Percentiles rank a stretch among this genome's conserved stretches.
These are phyloP conservation scores for Pantherophis guttatus DNA, from an alignment of 2,113 vertebrate species.

Conservation along the genomic window DNA sequence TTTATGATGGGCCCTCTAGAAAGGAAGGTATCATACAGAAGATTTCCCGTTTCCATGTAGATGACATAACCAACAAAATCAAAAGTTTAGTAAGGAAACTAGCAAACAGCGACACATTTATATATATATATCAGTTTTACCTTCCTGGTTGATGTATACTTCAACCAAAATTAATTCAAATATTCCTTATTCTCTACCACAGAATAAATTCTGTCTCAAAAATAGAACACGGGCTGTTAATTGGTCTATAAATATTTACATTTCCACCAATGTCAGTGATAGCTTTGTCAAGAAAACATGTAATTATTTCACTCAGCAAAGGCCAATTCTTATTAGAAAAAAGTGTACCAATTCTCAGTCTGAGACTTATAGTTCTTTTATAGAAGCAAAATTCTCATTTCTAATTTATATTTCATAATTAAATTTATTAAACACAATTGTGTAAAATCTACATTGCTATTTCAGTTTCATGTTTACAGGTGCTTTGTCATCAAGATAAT, in stretches of 20 bases:
- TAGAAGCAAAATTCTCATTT: slow-evolving; percentile 54
- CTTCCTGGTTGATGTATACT: not conserved
- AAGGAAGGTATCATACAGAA: not conserved
- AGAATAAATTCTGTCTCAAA: not conserved
- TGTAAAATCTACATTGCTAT: slow-evolving; percentile 73
- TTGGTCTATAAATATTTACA: not conserved
- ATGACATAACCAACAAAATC: not conserved
- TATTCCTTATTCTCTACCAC: not conserved
- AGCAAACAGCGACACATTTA: not conserved
- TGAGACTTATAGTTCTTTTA: not conserved
- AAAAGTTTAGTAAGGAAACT: not conserved
- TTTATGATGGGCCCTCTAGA: not conserved
- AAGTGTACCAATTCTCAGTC: not conserved
- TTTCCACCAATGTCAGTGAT: not conserved
- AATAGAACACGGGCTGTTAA: not conserved
- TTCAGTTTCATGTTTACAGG: slow-evolving; percentile 72
- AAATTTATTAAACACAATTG: slow-evolving; percentile 75
- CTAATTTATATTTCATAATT: slow-evolving; percentile 64
- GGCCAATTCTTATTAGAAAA: not conserved
- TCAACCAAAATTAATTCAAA: not conserved
- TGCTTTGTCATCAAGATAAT: slow-evolving; percentile 56
- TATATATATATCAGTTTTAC: not conserved
- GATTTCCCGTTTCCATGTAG: not conserved
- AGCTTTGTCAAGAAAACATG: not conserved
- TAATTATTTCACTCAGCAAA: not conserved